Evolutionary conservation across 1,140 invertebrate species (phyloP).

Genomic region (Pinna nobilis): DNA sequence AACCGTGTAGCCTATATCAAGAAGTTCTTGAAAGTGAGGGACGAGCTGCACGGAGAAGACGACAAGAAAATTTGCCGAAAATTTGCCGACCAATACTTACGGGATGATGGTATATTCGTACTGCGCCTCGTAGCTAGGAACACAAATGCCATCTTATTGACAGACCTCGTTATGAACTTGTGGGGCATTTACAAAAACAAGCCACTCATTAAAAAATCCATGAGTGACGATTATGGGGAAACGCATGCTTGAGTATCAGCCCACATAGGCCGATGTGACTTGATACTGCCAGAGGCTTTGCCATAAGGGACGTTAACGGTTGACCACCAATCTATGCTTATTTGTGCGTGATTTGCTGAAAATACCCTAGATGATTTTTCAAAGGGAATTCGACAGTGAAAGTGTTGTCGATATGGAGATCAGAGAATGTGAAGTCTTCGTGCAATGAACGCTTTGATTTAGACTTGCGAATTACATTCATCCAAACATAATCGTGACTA

Average conservation of each 20-base stretch:
- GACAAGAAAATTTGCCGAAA: conserved; percentile 62
- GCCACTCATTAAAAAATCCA: conserved; percentile 58
- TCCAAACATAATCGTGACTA: too few species aligned
- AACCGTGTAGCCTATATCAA: conserved; percentile 67
- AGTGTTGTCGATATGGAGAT: neutral
- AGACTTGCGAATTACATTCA: too few species aligned
- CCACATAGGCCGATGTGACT: too few species aligned
- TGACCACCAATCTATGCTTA: too few species aligned
- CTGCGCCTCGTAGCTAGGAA: conserved; percentile 70
- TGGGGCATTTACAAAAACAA: conserved; percentile 70
- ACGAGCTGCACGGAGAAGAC: conserved; percentile 56
- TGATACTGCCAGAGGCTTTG: too few species aligned
- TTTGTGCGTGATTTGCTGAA: too few species aligned
- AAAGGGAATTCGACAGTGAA: too few species aligned
- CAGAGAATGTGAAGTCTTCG: neutral
- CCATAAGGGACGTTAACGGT: too few species aligned
- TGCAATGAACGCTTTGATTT: too few species aligned
- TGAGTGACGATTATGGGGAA: conserved; percentile 54
- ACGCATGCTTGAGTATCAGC: conserved; percentile 46
- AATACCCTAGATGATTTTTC: too few species aligned
- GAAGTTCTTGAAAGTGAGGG: conserved; percentile 68
- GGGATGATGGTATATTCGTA: conserved; percentile 72
- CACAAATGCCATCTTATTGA: conserved; percentile 70
- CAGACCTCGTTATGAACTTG: conserved; percentile 66
- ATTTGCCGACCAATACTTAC: conserved; percentile 69